phyloP scores from a whole-genome alignment of 2,113 vertebrate species.

The Trinectes maculatus region DNA sequence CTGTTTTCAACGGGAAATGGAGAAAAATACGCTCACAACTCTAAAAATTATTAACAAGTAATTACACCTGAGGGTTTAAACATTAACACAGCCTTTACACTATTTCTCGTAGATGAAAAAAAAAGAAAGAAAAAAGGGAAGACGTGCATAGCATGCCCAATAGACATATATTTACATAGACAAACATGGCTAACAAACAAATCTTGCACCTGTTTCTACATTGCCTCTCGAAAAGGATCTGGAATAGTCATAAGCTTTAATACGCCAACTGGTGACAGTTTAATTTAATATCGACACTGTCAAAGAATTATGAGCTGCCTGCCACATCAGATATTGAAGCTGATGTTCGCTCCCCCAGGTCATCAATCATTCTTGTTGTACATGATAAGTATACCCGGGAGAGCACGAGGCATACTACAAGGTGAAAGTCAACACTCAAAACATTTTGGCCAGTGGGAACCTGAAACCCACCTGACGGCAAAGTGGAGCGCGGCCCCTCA shows the following conservation, averaged over 20 bases:
- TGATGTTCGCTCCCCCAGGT: conserved; percentile 39
- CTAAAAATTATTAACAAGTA: conserved; percentile 19
- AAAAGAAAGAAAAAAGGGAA: neutral
- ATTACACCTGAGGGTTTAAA: conserved; percentile 24
- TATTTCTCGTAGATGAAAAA: neutral
- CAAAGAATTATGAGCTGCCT: conserved; percentile 30
- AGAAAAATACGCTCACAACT: neutral
- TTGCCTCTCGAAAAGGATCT: conserved; percentile 11
- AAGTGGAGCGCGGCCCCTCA: conserved; percentile 13
- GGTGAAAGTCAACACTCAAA: conserved; percentile 59
- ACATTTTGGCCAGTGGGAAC: conserved; percentile 46
- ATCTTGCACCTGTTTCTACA: conserved; percentile 65
- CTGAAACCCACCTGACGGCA: conserved; percentile 53
- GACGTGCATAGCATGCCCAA: neutral
- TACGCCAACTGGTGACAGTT: conserved; percentile 24
- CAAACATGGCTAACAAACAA: conserved; percentile 55
- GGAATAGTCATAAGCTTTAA: conserved; percentile 8
- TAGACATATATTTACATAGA: conserved; percentile 59
- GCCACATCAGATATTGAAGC: conserved; percentile 30
- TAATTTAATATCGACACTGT: conserved; percentile 31
- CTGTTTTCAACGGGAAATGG: neutral
- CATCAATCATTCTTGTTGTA: conserved; percentile 55
- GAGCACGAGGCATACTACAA: conserved; percentile 31
- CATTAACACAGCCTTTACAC: conserved; percentile 30
- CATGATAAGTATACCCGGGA: conserved; percentile 58